Evolutionary conservation across 2,797 vertebrate species (phyloP), one percentile per base, ranked within the genome.

Genomic region (Eulemur albifrons): DNA sequence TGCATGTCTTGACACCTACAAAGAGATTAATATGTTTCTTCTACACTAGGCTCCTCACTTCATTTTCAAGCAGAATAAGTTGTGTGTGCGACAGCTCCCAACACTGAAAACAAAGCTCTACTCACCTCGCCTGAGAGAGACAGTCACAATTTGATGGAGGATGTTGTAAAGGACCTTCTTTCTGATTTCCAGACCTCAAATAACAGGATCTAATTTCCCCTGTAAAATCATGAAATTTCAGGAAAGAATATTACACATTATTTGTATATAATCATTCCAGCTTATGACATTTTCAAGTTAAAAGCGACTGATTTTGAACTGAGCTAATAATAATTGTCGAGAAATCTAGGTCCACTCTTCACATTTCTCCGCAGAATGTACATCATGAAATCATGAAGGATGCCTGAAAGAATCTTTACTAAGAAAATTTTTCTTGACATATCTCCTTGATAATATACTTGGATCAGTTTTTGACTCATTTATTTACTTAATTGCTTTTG

Each of bases 171-270:
- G 97, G 97, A 96, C 97, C 98, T 96, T 99, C 98, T 87, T 98
- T 98, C 97, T 98, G 98, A 98, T 97, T 98, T 82, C 98, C 98
- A 94, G 98, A 97, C 96, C 98, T 99, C 93, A 99, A 92, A 80
- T 98, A 99, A 96, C 98, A 99, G 94, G 99, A 99, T 87, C 96
- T 97, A 97, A 99, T 98, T 94, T 99, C 99, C 40, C 99, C 99
- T 99, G 97, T 8, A 96, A 94, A 97, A 97, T 63, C 6, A 27
- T 35, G 38, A 97, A 83, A 65, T 75, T 83, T 57, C 35, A 88
- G 79, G 35, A 23, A 14, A 83, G 32, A 69, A 23, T 0, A 17
- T 63, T n/a, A 43, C 14, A 14, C 18, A 20, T 7, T 61, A 50
- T 73, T n/a, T 48, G 4, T 18, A 25, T 14, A 63, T 15, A 6